Base-by-base conservation (phyloP, 2,888 invertebrate species). In the Adelognathus sp. region DNA sequence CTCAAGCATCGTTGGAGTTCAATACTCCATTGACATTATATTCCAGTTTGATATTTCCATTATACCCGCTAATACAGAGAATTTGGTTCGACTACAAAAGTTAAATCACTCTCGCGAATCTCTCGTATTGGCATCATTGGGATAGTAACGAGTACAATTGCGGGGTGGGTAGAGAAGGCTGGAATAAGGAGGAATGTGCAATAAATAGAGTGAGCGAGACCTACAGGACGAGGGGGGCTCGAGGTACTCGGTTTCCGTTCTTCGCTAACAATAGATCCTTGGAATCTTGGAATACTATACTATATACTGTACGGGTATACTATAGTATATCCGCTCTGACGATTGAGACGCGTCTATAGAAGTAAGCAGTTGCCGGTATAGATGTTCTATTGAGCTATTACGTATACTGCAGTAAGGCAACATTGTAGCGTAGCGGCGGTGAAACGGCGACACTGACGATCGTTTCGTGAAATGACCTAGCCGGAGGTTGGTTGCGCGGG, bases 361-460 rank as follows among this genome's bases (percentile, higher is more conserved):
- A 67, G 24, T 46, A 46, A 56, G 18, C 39, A 4, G 18, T 6
- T 21, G 14, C 14, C 27, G 41, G 44, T 41, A n/a, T n/a, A 36
- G 44, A 16, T 64, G 44, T 46, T 2, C 56, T 16, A 73, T 64
- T 66, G 73, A 73, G 46, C 44, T 66, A 73, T 73, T 66, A 64
- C 64, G 64, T 58, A 29, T 24, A n/a, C 9, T 11, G 4, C 18
- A 21, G 44, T 18, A 4, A 29, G 21, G 16, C n/a, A 31, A 33
- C 21, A 27, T 11, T 61, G 41, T 27, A 21, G 9, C 14, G 21
- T 11, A 14, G 18, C 16, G 18, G 14, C 29, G 11, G 14, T 39
- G n/a, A 14, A 14, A 27, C 3, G 36, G 29, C 41, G 41, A 56
- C 41, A 44, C 29, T 18, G 31, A n/a, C 18, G 50, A 50, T 60